Conservation (phyloP, 2,797 vertebrate species). For the Ammospiza maritima region DNA sequence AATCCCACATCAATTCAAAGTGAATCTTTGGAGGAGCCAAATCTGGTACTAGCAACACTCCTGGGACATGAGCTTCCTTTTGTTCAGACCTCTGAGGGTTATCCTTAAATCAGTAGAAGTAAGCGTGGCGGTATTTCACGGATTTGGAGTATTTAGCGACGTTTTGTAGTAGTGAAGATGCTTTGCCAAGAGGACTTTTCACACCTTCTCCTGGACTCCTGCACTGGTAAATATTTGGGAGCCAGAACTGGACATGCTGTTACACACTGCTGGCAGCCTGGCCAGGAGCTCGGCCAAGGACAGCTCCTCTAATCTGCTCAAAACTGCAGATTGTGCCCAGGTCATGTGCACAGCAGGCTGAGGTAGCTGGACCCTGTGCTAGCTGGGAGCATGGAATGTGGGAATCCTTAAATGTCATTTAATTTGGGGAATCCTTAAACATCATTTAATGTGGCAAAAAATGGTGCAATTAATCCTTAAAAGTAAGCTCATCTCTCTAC, state of each 20-base stretch:
- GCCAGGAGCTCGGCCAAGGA: not conserved
- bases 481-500: not conserved
- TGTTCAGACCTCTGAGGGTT: not conserved
- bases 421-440: not conserved
- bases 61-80: not conserved
- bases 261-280: not conserved
- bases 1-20: not conserved
- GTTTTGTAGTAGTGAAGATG: not conserved
- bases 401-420: not conserved
- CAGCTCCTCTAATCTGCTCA: conserved; percentile 51
- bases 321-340: not conserved
- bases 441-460: not conserved
- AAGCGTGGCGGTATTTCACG: fast-evolving
- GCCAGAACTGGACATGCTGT: conserved; percentile 33
- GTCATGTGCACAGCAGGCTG: not conserved
- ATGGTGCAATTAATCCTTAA: not conserved
- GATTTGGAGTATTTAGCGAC: not conserved
- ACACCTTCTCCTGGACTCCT: conserved; percentile 38
- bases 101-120: not conserved
- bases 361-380: not conserved
- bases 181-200: conserved; percentile 19
- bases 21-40: not conserved
- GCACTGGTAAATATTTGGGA: conserved; percentile 31
- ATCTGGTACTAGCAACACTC: not conserved
- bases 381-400: not conserved